Base-by-base conservation (phyloP, 2,888 invertebrate species). In the Epiblema foenella region DNA sequence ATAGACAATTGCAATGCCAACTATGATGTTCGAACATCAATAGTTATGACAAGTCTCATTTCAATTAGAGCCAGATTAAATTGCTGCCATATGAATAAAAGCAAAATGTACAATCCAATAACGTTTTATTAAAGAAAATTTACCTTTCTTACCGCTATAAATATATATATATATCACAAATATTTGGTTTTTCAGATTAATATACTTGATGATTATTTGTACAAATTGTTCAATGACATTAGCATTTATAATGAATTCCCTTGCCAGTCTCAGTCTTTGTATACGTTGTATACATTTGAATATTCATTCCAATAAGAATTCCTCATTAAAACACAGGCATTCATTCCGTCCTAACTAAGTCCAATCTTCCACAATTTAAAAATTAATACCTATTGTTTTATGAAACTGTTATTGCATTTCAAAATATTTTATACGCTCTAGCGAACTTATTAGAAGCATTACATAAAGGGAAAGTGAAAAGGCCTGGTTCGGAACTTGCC, bases 211-310 rank as follows among this genome's bases (percentile, higher is more conserved):
- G 42, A 42, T 42, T 11, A 42, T 42, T 42, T 42, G 42, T 42
- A 42, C 42, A 42, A 42, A 11, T 42, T 42, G 15, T 42, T 42
- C 42, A 42, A 42, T 42, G 42, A 42, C 15, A 42, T 15, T 37
- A 46, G 20, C 18, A 46, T 20, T 12, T 60, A 37, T n/a, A n/a
- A n/a, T 60, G 10, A 59, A 59, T 59, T 18, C 15, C n/a, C 18
- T 11, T 37, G 39, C 20, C 7, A 20, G 12, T 46, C 59, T 46
- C 59, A 60, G 59, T 24, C 59, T 46, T 46, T n/a, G 15, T 46
- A 46, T n/a, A 17, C n/a, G n/a, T n/a, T n/a, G n/a, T 8, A 33
- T n/a, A 33, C 4, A n/a, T n/a, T n/a, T n/a, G n/a, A n/a, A n/a
- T n/a, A n/a, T 39, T 12, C 39, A 2, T 12, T 39, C 11, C 12